Conservation (phyloP, 2,888 invertebrate species). For the Athripsodes cinereus region DNA sequence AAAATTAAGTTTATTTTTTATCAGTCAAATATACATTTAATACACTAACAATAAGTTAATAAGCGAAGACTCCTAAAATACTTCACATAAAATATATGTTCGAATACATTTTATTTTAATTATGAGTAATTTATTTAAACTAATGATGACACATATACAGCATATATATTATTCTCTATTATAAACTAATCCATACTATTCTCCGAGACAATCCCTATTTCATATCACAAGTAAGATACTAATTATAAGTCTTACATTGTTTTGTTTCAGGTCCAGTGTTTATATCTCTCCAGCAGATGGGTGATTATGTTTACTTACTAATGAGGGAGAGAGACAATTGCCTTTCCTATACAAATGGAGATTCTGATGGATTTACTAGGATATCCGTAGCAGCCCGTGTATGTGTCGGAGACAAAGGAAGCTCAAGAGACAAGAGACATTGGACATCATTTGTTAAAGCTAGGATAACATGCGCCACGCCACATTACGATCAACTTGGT, state of each 20-base stretch:
- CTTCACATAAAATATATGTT: no score
- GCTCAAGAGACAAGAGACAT: conserved; percentile 18
- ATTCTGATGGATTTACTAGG: background rate
- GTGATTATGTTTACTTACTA: conserved; percentile 14
- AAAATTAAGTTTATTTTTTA: no score
- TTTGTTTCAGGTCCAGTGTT: conserved; percentile 22
- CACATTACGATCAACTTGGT: conserved; percentile 23
- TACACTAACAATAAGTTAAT: no score
- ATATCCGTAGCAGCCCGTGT: conserved; percentile 18
- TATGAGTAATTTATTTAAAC: no score
- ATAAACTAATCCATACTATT: no score
- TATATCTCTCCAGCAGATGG: conserved; percentile 16
- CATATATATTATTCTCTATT: no score
- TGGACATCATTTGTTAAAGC: conserved; percentile 25
- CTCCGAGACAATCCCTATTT: no score
- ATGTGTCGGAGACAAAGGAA: conserved; percentile 20
- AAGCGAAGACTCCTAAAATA: no score
- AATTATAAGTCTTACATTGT: background rate
- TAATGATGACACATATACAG: no score
- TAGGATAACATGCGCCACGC: conserved; percentile 19
- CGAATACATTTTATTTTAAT: no score
- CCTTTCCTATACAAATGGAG: background rate
- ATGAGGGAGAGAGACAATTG: conserved; percentile 19
- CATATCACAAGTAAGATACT: no score
- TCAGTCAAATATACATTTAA: no score